Base-by-base conservation (phyloP, 2,797 vertebrate genomes). In the Coracias cyanogaster region DNA sequence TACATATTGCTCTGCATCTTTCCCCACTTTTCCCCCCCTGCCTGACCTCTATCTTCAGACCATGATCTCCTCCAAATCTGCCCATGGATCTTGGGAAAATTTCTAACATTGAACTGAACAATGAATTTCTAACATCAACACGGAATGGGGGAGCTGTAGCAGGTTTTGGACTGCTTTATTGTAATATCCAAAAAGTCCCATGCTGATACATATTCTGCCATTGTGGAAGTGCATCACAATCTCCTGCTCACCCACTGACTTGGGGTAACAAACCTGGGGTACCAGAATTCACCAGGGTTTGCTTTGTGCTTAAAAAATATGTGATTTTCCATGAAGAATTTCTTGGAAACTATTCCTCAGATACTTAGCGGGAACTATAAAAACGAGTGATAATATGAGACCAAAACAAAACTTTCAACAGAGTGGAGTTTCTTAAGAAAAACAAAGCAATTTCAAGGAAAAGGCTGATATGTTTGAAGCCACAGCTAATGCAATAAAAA, bases 381-480 rank as follows among this genome's bases (percentile, higher is more conserved):
- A 96, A 95, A 58, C 1, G 12, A 92, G 58, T 43, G 83, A 94
- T 96, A 92, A 79, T 33, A 18, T 7, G 83, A 86, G 90, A 96
- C 91, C 82, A 96, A 96, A 95, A 10, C 2, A 1, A 77, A 93
- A 93, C 86, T 96, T 96, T 94, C 17, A n/a, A 11, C 48, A 26
- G 67, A 94, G 80, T 54, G 48, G 48, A 83, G 39, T 91, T 96
- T 78, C 94, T 92, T 35, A 33, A 80, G 76, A 33, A 64, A 85
- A 82, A 84, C 66, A 86, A 91, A 90, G 80, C 51, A 25, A 13
- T 73, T 84, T 77, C 67, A 86, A 88, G 74, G 60, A 26, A 86
- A 71, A 90, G 45, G 52, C 83, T 79, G 88, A 76, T 79, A 49
- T 31, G 81, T 97, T 93, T 96, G 90, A 96, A 97, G 93, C 65